These are phyloP conservation scores for Hydropotes inermis DNA, from an alignment of 2,113 vertebrate genomes.

Conservation along the genomic window DNA sequence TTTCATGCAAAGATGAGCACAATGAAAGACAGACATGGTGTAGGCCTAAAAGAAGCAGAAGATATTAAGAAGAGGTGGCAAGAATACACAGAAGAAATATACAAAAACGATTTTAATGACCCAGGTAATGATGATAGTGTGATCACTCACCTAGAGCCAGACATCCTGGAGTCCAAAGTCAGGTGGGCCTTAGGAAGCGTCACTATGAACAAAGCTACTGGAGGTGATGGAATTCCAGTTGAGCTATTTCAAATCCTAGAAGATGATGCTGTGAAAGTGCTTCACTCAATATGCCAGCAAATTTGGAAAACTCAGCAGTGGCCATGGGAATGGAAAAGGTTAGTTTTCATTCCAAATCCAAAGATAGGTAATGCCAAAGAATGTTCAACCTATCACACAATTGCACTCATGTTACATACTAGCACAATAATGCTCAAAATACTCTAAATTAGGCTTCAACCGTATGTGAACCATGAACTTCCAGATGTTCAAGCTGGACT, in stretches of 20 bases:
- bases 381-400: background rate
- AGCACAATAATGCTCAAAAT: background rate
- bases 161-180: background rate
- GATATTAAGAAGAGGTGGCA: background rate
- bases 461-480: background rate
- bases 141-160: background rate
- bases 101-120: background rate
- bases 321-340: background rate
- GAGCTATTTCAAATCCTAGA: background rate
- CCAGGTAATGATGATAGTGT: background rate
- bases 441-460: background rate
- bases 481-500: background rate
- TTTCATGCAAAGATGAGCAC: background rate
- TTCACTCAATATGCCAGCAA: background rate
- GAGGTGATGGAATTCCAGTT: background rate
- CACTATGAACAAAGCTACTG: background rate
- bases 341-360: background rate
- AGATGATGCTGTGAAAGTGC: background rate
- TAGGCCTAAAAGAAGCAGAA: background rate
- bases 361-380: background rate
- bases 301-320: background rate
- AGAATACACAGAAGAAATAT: background rate
- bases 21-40: rapidly evolving
- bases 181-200: rapidly evolving
- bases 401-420: background rate